phyloP scores from a whole-genome alignment of 92 coral and sea anemone genomes.

The Ricordea florida region DNA sequence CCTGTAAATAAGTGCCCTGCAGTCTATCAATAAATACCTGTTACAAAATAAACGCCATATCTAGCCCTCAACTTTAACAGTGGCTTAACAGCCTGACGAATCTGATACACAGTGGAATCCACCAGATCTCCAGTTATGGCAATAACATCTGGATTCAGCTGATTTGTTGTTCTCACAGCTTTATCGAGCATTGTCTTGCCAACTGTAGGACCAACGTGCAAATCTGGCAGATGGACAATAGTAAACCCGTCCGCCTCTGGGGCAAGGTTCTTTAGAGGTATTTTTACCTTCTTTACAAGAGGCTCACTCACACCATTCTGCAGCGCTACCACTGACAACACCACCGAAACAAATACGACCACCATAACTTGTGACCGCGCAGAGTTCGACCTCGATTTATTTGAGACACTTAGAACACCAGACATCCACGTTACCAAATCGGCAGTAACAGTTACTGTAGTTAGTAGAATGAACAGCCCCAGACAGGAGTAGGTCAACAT shows the following conservation, averaged over 20 bases:
- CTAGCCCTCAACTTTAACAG: constrained; percentile 70
- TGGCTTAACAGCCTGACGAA: constrained; percentile 83
- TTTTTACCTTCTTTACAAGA: constrained; percentile 34
- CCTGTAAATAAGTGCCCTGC: not conserved
- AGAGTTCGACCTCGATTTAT: constrained; percentile 27
- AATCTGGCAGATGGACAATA: constrained; percentile 74
- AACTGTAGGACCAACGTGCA: constrained; percentile 83
- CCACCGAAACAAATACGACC: constrained; percentile 40
- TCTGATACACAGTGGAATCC: constrained; percentile 78
- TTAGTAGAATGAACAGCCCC: constrained; percentile 61
- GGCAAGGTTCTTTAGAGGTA: constrained; percentile 72
- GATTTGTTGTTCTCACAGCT: constrained; percentile 53
- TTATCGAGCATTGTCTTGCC: constrained; percentile 73
- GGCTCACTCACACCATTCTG: constrained; percentile 67
- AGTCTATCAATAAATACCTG: constrained; percentile 50
- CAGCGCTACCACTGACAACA: constrained; percentile 35
- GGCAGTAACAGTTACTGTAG: constrained; percentile 45
- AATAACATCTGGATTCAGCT: constrained; percentile 73
- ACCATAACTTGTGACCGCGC: constrained; percentile 50
- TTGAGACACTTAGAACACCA: constrained; percentile 11
- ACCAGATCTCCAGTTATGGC: constrained; percentile 83
- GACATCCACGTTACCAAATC: constrained; percentile 43
- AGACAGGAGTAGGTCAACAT: constrained; percentile 58
- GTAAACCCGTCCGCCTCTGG: constrained; percentile 63
- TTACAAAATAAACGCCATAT: constrained; percentile 80